A percentile compares a stretch with the other conserved stretches of the same genome.
Evolutionary conservation across 2,888 invertebrate species (phyloP).

Genomic region (Elegia similella): DNA sequence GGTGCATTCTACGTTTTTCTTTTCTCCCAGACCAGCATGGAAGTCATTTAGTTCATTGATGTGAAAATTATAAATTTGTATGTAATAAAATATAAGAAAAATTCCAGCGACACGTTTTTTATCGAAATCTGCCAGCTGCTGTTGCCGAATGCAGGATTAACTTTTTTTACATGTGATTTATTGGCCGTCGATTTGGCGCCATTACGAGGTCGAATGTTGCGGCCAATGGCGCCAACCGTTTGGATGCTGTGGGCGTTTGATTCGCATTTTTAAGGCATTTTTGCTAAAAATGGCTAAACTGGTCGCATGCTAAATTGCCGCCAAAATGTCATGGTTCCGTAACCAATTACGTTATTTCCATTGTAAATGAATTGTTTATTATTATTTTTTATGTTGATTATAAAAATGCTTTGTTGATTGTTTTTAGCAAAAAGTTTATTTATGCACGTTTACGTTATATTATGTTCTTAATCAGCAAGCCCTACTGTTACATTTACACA

Average conservation of each 20-base stretch:
- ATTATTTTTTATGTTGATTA: too few relatives aligned
- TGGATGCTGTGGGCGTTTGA: slow-evolving; percentile 23
- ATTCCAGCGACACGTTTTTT: slow-evolving; percentile 5
- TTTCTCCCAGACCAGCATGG: too few relatives aligned
- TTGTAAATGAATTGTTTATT: neutral
- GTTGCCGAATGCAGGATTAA: slow-evolving; percentile 53
- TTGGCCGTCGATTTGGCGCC: slow-evolving; percentile 52
- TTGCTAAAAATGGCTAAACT: slow-evolving; percentile 15
- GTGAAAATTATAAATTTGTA: too few relatives aligned
- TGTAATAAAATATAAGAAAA: neutral
- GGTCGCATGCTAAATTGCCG: slow-evolving; percentile 2
- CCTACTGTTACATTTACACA: too few relatives aligned
- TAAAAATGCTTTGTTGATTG: too few relatives aligned
- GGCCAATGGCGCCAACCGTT: slow-evolving; percentile 42
- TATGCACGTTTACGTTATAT: too few relatives aligned
- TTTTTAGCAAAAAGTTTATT: too few relatives aligned
- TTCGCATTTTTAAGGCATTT: slow-evolving; percentile 14
- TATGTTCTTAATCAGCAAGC: too few relatives aligned
- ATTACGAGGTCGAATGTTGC: slow-evolving; percentile 50
- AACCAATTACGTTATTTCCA: slow-evolving; percentile 9
- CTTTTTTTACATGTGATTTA: slow-evolving; percentile 58
- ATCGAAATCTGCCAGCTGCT: slow-evolving; percentile 47
- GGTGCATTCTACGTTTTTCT: too few relatives aligned
- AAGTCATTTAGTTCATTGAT: too few relatives aligned
- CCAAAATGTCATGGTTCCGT: slow-evolving; percentile 12